phyloP scores from a whole-genome alignment of 30 jellyfish, hydroid and myxozoan species.

The Aurelia aurita region DNA sequence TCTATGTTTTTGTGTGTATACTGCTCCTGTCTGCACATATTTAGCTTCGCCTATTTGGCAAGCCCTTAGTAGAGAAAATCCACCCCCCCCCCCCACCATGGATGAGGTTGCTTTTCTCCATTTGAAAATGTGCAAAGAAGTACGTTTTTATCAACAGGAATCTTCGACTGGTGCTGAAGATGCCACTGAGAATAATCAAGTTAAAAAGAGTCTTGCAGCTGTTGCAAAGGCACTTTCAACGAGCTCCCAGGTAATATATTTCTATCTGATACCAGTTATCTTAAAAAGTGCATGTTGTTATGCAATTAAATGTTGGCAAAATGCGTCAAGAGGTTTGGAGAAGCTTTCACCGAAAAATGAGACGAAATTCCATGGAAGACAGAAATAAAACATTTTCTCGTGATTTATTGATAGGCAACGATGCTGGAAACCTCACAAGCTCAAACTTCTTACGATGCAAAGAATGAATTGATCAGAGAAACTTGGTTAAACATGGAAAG shows the following conservation, averaged over 20 bases:
- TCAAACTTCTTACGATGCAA: background rate
- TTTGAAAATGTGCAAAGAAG: no score
- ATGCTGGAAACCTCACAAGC: conserved; percentile 8
- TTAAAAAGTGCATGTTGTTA: no score
- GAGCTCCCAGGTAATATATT: background rate
- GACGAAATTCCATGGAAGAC: background rate
- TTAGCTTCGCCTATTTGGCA: no score
- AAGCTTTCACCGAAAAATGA: no score
- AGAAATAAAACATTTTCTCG: background rate
- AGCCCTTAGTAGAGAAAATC: no score
- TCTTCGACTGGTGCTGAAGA: background rate
- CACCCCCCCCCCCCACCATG: no score
- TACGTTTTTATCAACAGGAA: background rate
- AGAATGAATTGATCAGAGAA: conserved; percentile 5
- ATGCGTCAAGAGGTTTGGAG: no score
- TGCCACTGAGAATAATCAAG: background rate
- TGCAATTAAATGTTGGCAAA: no score
- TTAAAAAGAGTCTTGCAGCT: conserved; percentile 19
- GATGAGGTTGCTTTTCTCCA: no score
- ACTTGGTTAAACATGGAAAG: conserved; percentile 18
- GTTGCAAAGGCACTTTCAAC: conserved; percentile 11
- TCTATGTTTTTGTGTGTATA: no score
- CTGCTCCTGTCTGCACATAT: no score
- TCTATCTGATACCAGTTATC: no score
- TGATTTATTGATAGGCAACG: conserved; percentile 2